Percentiles rank a stretch among this genome's conserved stretches.
phyloP scores from a whole-genome alignment of 2,113 vertebrate genomes.

The Rhinolophus sinicus region DNA sequence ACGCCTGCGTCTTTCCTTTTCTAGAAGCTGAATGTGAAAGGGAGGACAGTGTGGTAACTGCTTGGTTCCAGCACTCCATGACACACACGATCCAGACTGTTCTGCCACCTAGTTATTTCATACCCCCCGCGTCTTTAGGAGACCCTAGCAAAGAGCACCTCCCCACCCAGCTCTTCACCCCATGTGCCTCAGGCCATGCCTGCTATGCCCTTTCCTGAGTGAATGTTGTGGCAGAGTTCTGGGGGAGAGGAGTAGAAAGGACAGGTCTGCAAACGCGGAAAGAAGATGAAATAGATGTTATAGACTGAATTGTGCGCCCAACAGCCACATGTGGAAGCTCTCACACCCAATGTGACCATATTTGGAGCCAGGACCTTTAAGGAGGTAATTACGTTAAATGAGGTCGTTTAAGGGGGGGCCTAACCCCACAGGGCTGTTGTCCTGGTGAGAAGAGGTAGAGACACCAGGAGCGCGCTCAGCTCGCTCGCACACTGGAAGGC shows the following conservation, averaged over 20 bases:
- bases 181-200: background rate
- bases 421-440: background rate
- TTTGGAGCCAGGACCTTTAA: background rate
- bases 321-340: background rate
- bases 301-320: background rate
- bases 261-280: background rate
- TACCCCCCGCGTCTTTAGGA: background rate
- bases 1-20: background rate
- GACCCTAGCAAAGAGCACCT: background rate
- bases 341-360: background rate
- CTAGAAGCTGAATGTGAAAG: background rate
- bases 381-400: background rate
- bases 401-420: background rate
- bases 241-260: background rate
- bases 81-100: accelerated
- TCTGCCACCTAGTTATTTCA: background rate
- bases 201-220: background rate
- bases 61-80: background rate
- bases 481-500: background rate
- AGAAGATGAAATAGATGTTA: background rate
- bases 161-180: background rate
- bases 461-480: too few relatives aligned
- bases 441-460: background rate
- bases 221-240: background rate
- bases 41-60: background rate